These are phyloP conservation scores for Brachypalpus laphriformis DNA, from an alignment of 2,888 invertebrate genomes.

Conservation along the genomic window DNA sequence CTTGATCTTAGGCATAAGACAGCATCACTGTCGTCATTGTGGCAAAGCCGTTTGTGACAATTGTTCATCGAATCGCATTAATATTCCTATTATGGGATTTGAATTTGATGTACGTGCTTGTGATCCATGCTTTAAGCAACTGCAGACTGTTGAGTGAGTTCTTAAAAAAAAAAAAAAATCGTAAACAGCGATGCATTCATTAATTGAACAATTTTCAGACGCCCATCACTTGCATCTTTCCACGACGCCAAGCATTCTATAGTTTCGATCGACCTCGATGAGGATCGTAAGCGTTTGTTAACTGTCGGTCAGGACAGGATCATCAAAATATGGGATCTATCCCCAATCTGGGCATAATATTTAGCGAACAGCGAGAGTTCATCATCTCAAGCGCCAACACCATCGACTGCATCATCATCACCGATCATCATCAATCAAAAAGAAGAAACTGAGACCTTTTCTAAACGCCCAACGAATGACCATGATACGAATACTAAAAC, in stretches of 20 bases:
- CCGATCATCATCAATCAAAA: conserved; percentile 61
- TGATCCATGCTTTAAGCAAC: conserved; percentile 92
- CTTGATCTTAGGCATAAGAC: conserved; percentile 85
- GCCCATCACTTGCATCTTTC: conserved; percentile 95
- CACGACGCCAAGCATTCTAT: conserved; percentile 97
- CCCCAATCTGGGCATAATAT: conserved; percentile 85
- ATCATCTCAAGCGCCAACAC: conserved; percentile 57
- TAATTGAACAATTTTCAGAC: conserved; percentile 83
- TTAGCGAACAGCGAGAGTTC: conserved; percentile 66
- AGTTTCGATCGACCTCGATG: conserved; percentile 94
- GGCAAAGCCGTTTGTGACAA: conserved; percentile 97
- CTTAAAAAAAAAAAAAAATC: not conserved
- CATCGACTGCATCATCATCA: conserved; percentile 55
- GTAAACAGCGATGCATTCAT: not conserved
- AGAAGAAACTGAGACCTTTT: conserved; percentile 54
- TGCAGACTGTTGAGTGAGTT: conserved; percentile 94
- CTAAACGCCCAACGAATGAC: conserved; percentile 70
- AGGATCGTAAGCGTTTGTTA: conserved; percentile 92
- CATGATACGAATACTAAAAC: conserved; percentile 23
- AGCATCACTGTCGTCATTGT: conserved; percentile 96
- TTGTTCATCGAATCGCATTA: conserved; percentile 94
- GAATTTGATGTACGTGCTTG: conserved; percentile 99
- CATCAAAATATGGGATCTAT: conserved; percentile 96
- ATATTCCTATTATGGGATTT: conserved; percentile 98
- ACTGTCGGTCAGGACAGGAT: conserved; percentile 97